These are phyloP conservation scores for Pseudomyrmex sp. DNA, from an alignment of 1,140 invertebrate species.

Conservation along the genomic window DNA sequence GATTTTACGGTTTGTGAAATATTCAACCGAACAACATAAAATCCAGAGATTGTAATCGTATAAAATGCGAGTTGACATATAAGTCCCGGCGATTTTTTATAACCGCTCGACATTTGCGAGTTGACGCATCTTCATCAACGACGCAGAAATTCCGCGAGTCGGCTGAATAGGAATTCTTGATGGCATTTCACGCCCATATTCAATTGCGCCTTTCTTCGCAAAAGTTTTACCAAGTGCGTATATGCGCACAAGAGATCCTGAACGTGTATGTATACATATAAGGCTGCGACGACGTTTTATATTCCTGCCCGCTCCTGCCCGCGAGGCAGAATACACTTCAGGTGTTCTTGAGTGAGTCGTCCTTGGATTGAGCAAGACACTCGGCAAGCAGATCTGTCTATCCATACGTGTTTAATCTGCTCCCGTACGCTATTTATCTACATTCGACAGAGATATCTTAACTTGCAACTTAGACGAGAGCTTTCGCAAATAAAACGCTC, in stretches of 20 bases:
- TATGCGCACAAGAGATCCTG: neutral
- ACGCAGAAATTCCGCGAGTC: constrained; percentile 1
- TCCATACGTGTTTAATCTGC: neutral
- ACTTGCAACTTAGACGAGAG: neutral
- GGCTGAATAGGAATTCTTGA: constrained; percentile 10
- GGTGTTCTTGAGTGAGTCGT: neutral
- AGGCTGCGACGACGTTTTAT: constrained; percentile 3
- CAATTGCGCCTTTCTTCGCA: neutral
- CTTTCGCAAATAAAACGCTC: neutral
- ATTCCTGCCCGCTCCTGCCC: neutral
- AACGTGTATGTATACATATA: neutral
- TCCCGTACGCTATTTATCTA: neutral
- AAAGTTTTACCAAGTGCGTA: neutral
- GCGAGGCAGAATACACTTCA: constrained; percentile 12
- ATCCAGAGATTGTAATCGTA: neutral
- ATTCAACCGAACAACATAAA: neutral
- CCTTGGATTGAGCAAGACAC: neutral
- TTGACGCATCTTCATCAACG: neutral
- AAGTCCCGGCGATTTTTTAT: neutral
- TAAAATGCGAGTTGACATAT: neutral
- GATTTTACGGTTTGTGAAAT: neutral
- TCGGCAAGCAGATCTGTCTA: neutral
- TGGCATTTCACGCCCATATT: constrained; percentile 33
- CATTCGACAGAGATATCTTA: neutral
- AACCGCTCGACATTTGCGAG: constrained; percentile 16